phyloP scores from a whole-genome alignment of 2,113 vertebrate genomes.

The Nycticryphes semicollaris region DNA sequence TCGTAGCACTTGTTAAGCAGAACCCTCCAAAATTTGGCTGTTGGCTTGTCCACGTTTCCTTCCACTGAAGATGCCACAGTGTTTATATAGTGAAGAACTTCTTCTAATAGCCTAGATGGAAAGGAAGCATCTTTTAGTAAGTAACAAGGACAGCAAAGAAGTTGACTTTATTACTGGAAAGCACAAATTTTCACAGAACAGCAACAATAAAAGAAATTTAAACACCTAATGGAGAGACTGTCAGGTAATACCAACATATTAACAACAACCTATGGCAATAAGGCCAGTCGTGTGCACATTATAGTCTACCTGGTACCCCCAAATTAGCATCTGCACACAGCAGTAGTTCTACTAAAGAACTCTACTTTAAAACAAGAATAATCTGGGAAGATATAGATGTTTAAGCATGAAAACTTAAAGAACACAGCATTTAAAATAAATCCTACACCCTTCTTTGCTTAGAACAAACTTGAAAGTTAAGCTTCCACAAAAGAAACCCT shows the following conservation, averaged over 20 bases:
- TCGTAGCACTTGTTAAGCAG: constrained; percentile 93
- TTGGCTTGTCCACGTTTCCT: constrained; percentile 84
- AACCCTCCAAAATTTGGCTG: constrained; percentile 93
- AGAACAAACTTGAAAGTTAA: background rate
- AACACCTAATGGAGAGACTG: background rate
- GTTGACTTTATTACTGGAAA: background rate
- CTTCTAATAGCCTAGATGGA: constrained; percentile 84
- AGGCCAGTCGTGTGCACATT: background rate
- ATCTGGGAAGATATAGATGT: background rate
- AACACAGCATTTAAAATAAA: background rate
- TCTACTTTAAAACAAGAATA: background rate
- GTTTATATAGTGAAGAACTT: constrained; percentile 86
- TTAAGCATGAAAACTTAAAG: background rate
- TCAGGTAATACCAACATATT: background rate
- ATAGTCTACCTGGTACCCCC: background rate
- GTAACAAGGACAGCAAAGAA: background rate
- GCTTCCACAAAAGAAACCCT: background rate
- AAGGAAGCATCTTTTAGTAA: background rate
- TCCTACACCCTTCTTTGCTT: background rate
- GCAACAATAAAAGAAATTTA: background rate
- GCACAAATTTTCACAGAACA: background rate
- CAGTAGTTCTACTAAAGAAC: background rate
- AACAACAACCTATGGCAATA: background rate
- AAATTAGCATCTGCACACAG: background rate
- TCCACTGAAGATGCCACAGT: constrained; percentile 86